These are phyloP conservation scores for Diplodus sargus DNA, from an alignment of 2,797 vertebrate genomes.

Conservation along the genomic window DNA sequence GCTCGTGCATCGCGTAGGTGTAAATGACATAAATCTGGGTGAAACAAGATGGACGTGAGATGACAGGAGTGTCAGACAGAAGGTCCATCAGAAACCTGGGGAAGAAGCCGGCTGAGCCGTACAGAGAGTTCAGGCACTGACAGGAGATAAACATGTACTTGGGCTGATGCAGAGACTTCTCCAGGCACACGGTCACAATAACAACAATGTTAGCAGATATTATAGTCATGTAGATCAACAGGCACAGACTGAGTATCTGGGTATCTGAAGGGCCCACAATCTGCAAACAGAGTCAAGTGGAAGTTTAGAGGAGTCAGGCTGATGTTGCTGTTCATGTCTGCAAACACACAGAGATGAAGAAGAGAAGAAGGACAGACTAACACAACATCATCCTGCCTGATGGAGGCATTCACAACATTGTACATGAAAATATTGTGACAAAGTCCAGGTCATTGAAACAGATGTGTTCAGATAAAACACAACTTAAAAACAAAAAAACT, in stretches of 20 bases:
- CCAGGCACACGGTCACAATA: slow-evolving; percentile 8
- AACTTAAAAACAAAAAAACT: too few species aligned
- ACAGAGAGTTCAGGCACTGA: slow-evolving; percentile 62
- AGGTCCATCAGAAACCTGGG: slow-evolving; percentile 61
- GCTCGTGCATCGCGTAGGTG: too few species aligned
- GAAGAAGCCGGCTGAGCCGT: slow-evolving; percentile 60
- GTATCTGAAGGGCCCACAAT: slow-evolving; percentile 12
- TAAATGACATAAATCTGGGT: too few species aligned
- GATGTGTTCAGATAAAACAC: too few species aligned
- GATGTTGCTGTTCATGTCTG: slow-evolving; percentile 28
- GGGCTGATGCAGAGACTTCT: slow-evolving; percentile 61
- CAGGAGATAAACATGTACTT: slow-evolving; percentile 64
- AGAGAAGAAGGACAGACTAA: background rate
- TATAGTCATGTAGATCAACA: slow-evolving; percentile 24
- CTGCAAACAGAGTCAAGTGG: slow-evolving; percentile 34
- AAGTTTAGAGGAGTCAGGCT: slow-evolving; percentile 14
- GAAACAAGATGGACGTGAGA: slow-evolving; percentile 55
- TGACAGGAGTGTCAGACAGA: slow-evolving; percentile 57
- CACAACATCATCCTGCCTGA: too few species aligned
- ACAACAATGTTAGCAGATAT: slow-evolving; percentile 31
- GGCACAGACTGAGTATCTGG: slow-evolving; percentile 26
- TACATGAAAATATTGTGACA: too few species aligned
- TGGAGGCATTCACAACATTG: too few species aligned
- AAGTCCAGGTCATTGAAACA: too few species aligned
- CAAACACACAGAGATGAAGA: background rate